phyloP scores from a whole-genome alignment of 2,888 invertebrate species.

The Neoaliturus tenellus region DNA sequence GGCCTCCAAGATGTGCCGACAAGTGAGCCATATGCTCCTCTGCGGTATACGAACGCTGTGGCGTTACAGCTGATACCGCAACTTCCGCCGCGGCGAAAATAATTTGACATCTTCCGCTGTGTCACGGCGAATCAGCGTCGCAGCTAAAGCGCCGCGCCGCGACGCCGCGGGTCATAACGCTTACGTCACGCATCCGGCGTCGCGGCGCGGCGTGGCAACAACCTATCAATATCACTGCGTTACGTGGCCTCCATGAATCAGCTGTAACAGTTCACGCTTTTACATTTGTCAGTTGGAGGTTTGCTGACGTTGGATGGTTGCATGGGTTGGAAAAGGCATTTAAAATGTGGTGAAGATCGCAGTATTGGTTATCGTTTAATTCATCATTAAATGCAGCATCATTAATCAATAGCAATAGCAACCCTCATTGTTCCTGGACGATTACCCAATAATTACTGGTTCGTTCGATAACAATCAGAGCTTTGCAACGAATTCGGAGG shows the following conservation, averaged over 20 bases:
- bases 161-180: not conserved
- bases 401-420: too few relatives aligned
- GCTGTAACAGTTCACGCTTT: not conserved
- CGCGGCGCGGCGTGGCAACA: not conserved
- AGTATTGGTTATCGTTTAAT: too few relatives aligned
- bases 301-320: not conserved
- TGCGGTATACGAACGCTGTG: too few relatives aligned
- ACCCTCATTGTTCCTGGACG: too few relatives aligned
- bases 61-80: slow-evolving; percentile 9
- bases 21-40: too few relatives aligned
- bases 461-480: too few relatives aligned
- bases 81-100: slow-evolving; percentile 23
- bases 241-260: not conserved
- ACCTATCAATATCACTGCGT: not conserved
- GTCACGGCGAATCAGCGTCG: slow-evolving; percentile 14
- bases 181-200: not conserved
- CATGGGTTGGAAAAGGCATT: not conserved
- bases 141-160: not conserved
- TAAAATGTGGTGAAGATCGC: too few relatives aligned
- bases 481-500: too few relatives aligned
- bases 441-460: too few relatives aligned
- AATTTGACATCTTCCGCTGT: slow-evolving; percentile 19
- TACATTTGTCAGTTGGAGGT: not conserved
- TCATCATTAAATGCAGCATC: too few relatives aligned
- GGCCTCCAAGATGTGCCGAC: too few relatives aligned